A percentile compares a stretch with the other conserved stretches of the same genome.
These are phyloP conservation scores for Misgurnus anguillicaudatus DNA, from an alignment of 2,113 vertebrate species.

Conservation along the genomic window DNA sequence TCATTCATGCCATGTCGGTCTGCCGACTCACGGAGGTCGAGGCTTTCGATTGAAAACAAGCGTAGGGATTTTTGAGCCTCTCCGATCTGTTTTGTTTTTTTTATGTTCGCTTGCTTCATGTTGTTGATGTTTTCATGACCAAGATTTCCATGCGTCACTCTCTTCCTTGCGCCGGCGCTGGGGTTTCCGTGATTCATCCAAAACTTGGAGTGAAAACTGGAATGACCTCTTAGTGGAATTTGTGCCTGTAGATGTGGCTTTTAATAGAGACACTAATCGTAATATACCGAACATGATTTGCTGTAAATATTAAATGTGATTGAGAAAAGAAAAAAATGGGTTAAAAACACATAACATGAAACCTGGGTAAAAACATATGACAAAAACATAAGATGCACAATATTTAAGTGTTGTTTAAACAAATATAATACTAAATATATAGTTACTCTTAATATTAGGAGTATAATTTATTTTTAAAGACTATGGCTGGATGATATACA, in stretches of 20 bases:
- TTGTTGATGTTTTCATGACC: constrained; percentile 35
- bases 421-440: no score
- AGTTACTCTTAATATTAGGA: no score
- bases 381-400: no score
- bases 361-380: no score
- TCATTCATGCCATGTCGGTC: constrained; percentile 57
- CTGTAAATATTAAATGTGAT: neutral
- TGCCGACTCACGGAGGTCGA: constrained; percentile 23
- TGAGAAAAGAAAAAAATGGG: no score
- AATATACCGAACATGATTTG: neutral
- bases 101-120: constrained; percentile 1
- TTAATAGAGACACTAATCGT: neutral
- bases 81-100: neutral
- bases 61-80: constrained; percentile 26
- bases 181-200: constrained; percentile 28
- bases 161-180: constrained; percentile 20
- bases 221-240: neutral
- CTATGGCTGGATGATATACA: no score
- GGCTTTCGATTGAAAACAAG: constrained; percentile 21
- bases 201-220: constrained; percentile 17
- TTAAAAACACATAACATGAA: neutral
- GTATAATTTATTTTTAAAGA: no score
- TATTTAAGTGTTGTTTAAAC: no score
- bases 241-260: neutral
- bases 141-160: constrained; percentile 27